Base-by-base conservation (phyloP, 2,113 vertebrate species). In the Arizona elegans region DNA sequence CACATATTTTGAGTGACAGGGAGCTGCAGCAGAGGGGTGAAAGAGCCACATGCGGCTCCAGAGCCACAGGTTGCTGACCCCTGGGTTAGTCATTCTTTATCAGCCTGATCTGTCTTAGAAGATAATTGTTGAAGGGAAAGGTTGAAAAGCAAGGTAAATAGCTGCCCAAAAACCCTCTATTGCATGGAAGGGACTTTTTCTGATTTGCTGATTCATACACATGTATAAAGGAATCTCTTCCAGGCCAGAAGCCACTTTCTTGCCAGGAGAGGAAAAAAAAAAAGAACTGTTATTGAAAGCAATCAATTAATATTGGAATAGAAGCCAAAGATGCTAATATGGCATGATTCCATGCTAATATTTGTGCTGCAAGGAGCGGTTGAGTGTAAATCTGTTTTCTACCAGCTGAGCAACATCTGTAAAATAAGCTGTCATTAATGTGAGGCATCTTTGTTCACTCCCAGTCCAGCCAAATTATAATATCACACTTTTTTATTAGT, bases 301-400 rank as follows among this genome's bases (percentile, higher is more conserved):
- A 88, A 94, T 93, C 94, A 92, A 93, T 92, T 87, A 93, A 90
- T 47, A 95, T 89, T 65, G 12, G 92, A 65, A 53, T 53, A 13
- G 92, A 65, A 53, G 29, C 43, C 93, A 90, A 94, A 33, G 86
- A n/a, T 88, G 93, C 94, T 93, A 95, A 88, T 95, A 92, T 96
- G 95, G 87, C 91, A 94, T 92, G 96, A 95, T 94, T 95, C 90
- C 91, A 91, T 87, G 81, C 90, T 95, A 96, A 96, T 95, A 95
- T 96, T 96, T 95, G 93, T 81, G 93, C 92, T 93, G 75, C 52
- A 90, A 91, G 43, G 62, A 95, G 96, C 94, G 95, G 93, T 95
- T 96, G 94, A 88, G 94, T 94, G 89, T 70, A 97, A 97, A 96
- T 96, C 96, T 96, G 96, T 93, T 97, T 96, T 94, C 95, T 93